Conservation (phyloP, 2,113 vertebrate genomes). For the Chelonoidis abingdonii region DNA sequence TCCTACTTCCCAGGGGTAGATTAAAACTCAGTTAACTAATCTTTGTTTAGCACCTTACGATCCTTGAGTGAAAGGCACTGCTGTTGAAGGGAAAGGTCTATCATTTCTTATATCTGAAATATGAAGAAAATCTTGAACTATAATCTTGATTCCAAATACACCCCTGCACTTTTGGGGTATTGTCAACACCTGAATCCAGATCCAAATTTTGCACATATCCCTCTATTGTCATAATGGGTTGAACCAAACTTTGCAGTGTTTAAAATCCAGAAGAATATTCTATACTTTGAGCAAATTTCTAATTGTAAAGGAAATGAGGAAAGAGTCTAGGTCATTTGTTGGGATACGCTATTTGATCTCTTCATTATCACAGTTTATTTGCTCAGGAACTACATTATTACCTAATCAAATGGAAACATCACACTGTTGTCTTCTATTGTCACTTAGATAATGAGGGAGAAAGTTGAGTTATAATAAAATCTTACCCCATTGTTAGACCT, state of each 20-base stretch:
- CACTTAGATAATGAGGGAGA: constrained; percentile 7
- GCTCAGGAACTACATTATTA: not conserved
- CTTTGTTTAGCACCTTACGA: not conserved
- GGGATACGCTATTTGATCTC: not conserved
- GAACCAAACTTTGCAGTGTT: not conserved
- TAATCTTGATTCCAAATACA: not conserved
- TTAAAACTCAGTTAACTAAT: not conserved
- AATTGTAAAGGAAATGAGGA: not conserved
- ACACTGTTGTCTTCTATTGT: not conserved
- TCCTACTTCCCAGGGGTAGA: not conserved
- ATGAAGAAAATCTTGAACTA: not conserved
- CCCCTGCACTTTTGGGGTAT: not conserved
- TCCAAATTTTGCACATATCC: not conserved
- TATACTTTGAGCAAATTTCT: not conserved
- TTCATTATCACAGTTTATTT: constrained; percentile 4
- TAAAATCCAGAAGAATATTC: not conserved
- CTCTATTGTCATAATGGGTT: not conserved
- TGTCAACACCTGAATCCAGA: not conserved
- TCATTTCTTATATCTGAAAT: not conserved
- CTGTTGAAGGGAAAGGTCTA: not conserved
- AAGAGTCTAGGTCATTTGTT: not conserved
- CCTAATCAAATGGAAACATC: not conserved
- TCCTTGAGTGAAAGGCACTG: not conserved
- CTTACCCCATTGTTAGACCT: not conserved
- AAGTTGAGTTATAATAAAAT: not conserved